These are phyloP conservation scores for Corythornis leucogaster DNA, from an alignment of 2,797 vertebrate species.

Conservation along the genomic window DNA sequence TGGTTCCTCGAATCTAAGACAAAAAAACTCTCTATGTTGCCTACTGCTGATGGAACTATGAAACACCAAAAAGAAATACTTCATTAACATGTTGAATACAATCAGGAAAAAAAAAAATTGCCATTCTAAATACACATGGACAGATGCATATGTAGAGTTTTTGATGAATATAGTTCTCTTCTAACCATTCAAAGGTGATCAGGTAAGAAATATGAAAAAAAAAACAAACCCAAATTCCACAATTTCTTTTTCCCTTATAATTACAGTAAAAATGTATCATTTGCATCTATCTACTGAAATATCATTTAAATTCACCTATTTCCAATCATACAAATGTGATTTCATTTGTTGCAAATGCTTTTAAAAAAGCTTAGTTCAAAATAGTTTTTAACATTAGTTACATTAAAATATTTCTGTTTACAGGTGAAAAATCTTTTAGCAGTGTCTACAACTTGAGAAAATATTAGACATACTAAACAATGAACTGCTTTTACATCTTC, in stretches of 20 bases:
- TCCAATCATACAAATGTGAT: background rate
- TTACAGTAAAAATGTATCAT: background rate
- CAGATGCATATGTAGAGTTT: background rate
- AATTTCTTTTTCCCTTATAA: background rate
- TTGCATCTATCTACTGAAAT: background rate
- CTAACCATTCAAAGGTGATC: background rate
- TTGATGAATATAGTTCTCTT: background rate
- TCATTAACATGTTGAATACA: background rate
- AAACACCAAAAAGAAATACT: background rate
- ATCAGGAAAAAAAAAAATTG: background rate
- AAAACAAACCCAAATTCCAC: background rate
- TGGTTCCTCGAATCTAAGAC: background rate
- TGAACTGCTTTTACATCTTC: background rate
- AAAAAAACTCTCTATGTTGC: background rate
- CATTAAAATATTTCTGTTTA: background rate
- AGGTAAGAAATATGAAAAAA: background rate
- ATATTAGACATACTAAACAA: background rate
- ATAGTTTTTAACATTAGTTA: background rate
- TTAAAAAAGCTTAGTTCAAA: constrained; percentile 3
- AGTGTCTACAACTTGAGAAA: background rate
- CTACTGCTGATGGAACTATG: background rate
- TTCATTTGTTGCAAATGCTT: background rate
- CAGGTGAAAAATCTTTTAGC: background rate
- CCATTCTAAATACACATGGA: background rate
- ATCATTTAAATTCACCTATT: background rate